Conservation (phyloP, 2,797 vertebrate genomes). For the Pteropus rufus region DNA sequence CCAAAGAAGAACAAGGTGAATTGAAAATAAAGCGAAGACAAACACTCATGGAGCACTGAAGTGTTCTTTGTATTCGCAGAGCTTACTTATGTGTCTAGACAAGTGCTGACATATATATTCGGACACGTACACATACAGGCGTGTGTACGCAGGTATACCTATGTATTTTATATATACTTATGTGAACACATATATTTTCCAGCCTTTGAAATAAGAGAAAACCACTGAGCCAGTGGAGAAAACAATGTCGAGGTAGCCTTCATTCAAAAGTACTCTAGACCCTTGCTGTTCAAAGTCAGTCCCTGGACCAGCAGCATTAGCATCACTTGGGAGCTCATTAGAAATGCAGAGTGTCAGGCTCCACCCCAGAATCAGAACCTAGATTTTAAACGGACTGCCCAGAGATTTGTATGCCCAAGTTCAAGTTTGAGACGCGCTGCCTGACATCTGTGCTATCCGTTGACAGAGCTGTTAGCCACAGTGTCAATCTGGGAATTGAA, state of each 20-base stretch:
- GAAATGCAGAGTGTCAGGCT: neutral
- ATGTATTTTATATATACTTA: neutral
- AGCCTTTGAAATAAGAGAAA: neutral
- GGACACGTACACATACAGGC: neutral
- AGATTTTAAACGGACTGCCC: neutral
- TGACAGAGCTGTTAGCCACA: neutral
- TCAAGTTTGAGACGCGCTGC: neutral
- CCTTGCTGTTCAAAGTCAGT: neutral
- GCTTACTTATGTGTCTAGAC: conserved; percentile 57
- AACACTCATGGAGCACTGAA: conserved; percentile 66
- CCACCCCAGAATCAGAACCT: neutral
- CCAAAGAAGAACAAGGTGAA: conserved; percentile 62
- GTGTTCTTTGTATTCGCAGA: conserved; percentile 41
- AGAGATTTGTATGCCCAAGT: neutral
- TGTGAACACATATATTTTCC: neutral
- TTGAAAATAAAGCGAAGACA: conserved; percentile 63
- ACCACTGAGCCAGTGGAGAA: neutral
- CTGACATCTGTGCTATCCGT: neutral
- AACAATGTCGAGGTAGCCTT: neutral
- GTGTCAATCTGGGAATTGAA: neutral
- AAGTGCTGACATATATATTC: neutral
- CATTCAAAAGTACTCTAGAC: neutral
- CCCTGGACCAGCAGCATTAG: too few relatives aligned
- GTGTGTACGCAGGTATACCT: neutral
- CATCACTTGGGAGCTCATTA: neutral